Conservation (phyloP, 2,113 vertebrate genomes). For the Cyprinodon variegatus region DNA sequence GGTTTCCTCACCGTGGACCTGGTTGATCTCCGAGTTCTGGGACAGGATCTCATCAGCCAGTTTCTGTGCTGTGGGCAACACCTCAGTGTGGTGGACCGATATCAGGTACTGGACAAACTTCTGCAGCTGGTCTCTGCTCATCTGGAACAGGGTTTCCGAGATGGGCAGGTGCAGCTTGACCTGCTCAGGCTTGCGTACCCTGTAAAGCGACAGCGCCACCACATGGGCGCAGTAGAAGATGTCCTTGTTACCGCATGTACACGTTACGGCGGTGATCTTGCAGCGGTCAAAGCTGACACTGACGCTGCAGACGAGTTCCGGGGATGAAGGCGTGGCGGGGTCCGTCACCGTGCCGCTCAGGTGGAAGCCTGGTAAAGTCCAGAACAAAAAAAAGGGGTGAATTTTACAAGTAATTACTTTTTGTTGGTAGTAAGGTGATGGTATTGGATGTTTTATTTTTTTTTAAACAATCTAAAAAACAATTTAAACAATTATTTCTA, state of each 20-base stretch:
- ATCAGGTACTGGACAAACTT: constrained; percentile 99
- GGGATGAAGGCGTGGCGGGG: constrained; percentile 90
- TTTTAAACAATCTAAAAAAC: background rate
- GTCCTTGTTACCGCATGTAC: constrained; percentile 99
- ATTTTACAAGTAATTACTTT: background rate
- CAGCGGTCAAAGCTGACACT: constrained; percentile 99
- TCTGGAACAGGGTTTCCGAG: constrained; percentile 98
- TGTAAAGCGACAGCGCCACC: constrained; percentile 96
- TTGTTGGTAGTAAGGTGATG: background rate
- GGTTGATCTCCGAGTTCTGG: constrained; percentile 99
- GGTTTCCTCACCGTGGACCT: constrained; percentile 91
- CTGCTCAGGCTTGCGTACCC: constrained; percentile 97
- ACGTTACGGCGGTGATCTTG: constrained; percentile 99
- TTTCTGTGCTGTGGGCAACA: constrained; percentile 97
- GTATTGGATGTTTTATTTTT: background rate
- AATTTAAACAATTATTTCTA: background rate
- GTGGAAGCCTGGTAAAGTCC: constrained; percentile 86
- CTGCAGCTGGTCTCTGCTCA: constrained; percentile 98
- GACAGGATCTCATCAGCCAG: constrained; percentile 98
- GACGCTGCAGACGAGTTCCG: constrained; percentile 95
- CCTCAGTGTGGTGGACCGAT: constrained; percentile 98
- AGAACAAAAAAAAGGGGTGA: background rate
- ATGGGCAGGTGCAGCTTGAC: constrained; percentile 99
- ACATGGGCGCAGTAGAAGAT: constrained; percentile 99
- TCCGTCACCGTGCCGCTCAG: constrained; percentile 98